These are phyloP conservation scores for Aspidoscelis tigris DNA, from an alignment of 2,113 vertebrate species.

Conservation along the genomic window DNA sequence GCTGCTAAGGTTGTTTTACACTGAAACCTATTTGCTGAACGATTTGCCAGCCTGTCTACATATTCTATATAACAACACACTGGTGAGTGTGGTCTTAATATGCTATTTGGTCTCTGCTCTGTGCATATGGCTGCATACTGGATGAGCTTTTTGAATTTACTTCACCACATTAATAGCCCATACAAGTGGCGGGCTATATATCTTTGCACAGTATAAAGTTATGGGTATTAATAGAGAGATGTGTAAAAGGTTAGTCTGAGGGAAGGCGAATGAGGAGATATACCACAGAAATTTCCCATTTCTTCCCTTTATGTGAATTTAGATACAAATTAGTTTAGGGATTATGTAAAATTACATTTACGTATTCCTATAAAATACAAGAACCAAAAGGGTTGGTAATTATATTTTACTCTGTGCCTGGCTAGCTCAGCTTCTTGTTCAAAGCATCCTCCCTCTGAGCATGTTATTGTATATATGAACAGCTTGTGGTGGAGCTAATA, in stretches of 20 bases:
- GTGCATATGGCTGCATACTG: conserved; percentile 44
- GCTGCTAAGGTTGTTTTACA: conserved; percentile 42
- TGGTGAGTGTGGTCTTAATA: conserved; percentile 65
- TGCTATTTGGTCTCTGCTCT: conserved; percentile 48
- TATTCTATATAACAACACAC: conserved; percentile 66
- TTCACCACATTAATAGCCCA: conserved; percentile 42
- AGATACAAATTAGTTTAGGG: conserved; percentile 40
- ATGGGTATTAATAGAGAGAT: conserved; percentile 49
- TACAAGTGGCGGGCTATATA: conserved; percentile 48
- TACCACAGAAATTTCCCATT: conserved; percentile 16
- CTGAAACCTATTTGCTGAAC: conserved; percentile 74
- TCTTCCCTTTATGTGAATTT: conserved; percentile 52
- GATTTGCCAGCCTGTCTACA: neutral
- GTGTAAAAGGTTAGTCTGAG: conserved; percentile 53
- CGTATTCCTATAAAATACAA: conserved; percentile 3
- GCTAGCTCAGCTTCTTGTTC: no score
- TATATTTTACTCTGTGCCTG: neutral
- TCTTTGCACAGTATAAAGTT: conserved; percentile 45
- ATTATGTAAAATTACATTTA: conserved; percentile 23
- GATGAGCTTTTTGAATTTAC: conserved; percentile 72
- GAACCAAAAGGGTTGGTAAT: neutral
- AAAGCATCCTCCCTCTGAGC: neutral
- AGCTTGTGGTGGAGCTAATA: neutral
- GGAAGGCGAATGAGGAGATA: no score
- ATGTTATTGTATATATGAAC: neutral